Conservation (phyloP, 2,888 invertebrate genomes). For the Spilosoma lubricipeda region DNA sequence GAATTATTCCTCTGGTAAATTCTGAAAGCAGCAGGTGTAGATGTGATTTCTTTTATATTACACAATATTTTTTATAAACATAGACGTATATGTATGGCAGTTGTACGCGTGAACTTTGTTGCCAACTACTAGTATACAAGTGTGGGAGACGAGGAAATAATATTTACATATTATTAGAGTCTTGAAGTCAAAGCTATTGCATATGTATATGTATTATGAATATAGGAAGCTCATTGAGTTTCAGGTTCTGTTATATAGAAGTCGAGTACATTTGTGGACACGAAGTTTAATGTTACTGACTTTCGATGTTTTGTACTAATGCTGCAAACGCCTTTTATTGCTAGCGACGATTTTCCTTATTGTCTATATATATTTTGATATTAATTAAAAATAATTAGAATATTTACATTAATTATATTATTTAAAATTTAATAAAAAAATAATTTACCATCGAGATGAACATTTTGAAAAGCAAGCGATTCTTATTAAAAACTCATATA, state of each 20-base stretch:
- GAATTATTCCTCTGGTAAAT: slow-evolving; percentile 23
- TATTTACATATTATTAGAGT: slow-evolving; percentile 28
- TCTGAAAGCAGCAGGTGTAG: slow-evolving; percentile 35
- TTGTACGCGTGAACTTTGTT: slow-evolving; percentile 13
- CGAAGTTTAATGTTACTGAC: not conserved
- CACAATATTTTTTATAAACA: slow-evolving; percentile 30
- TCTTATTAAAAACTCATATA: not conserved
- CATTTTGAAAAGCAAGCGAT: not conserved
- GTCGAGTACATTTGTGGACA: not conserved
- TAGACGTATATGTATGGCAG: slow-evolving; percentile 15
- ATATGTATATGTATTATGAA: slow-evolving; percentile 9
- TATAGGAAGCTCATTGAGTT: not conserved
- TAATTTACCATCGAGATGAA: not conserved
- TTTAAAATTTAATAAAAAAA: no score
- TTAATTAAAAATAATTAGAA: no score
- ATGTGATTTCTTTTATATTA: slow-evolving; percentile 43
- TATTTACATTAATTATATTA: no score
- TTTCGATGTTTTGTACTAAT: not conserved
- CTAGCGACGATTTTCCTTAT: not conserved
- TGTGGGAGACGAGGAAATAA: slow-evolving; percentile 21
- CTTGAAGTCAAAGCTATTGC: slow-evolving; percentile 5
- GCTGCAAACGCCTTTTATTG: not conserved
- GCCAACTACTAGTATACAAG: not conserved
- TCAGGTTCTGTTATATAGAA: not conserved
- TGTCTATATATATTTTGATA: no score